phyloP scores from a whole-genome alignment of 2,888 invertebrate genomes.

The Brassicogethes aeneus region DNA sequence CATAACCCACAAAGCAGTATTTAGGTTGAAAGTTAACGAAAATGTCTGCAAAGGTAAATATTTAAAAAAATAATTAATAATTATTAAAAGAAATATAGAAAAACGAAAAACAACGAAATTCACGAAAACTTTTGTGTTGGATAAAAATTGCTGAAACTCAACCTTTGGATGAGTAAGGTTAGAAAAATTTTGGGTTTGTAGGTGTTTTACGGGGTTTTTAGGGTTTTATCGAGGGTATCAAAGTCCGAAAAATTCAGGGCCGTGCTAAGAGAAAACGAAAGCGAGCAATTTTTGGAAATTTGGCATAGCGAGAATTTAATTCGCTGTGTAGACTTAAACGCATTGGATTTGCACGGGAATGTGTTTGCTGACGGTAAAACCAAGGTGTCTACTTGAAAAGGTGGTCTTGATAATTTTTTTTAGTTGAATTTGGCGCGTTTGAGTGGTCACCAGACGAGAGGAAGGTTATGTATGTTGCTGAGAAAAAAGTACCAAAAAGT shows the following conservation, averaged over 20 bases:
- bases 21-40: no score
- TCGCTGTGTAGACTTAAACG: conserved; percentile 58
- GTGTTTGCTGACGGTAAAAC: conserved; percentile 71
- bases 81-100: conserved; percentile 60
- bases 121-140: conserved; percentile 42
- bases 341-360: conserved; percentile 69
- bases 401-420: conserved; percentile 11
- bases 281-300: conserved; percentile 67
- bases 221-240: conserved; percentile 50
- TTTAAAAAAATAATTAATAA: no score
- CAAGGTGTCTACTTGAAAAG: no score
- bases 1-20: no score
- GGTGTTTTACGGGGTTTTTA: no score
- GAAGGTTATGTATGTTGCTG: conserved; percentile 70
- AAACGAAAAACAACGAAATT: conserved; percentile 52
- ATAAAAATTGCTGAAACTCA: conserved; percentile 42
- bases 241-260: conserved; percentile 53
- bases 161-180: conserved; percentile 52
- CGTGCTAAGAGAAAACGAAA: conserved; percentile 51
- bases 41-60: no score
- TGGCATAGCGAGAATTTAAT: conserved; percentile 53
- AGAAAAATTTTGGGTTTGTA: no score
- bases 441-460: conserved; percentile 67
- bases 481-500: conserved; percentile 65
- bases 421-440: conserved; percentile 58